Evolutionary conservation across 2,888 invertebrate species (phyloP).

Genomic region (Plemyria rubiginata): DNA sequence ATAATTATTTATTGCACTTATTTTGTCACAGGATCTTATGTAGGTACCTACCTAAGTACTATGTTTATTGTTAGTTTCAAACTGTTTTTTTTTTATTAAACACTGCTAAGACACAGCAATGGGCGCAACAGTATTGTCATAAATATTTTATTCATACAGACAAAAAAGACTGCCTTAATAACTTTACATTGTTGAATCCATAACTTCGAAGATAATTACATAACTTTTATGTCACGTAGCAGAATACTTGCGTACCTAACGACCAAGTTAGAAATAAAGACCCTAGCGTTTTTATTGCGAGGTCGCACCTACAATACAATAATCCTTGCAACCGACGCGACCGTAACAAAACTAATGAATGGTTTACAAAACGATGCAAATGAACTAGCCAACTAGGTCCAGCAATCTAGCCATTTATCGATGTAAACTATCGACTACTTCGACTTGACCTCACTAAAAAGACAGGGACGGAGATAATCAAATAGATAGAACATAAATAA

Average conservation of each 20-base stretch:
- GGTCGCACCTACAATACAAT: conserved; percentile 68
- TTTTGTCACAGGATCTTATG: too few relatives aligned
- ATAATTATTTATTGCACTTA: too few relatives aligned
- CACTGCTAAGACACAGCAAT: too few relatives aligned
- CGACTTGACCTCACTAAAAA: conserved; percentile 57
- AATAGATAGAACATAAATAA: conserved; percentile 51
- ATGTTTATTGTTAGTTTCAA: too few relatives aligned
- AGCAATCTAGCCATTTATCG: conserved; percentile 55
- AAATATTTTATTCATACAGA: too few relatives aligned
- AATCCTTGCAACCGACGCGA: conserved; percentile 68
- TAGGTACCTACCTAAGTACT: too few relatives aligned
- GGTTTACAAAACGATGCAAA: conserved; percentile 73
- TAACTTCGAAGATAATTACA: conserved; percentile 9
- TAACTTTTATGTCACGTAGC: conserved; percentile 25
- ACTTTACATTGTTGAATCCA: background rate
- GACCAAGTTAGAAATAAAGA: conserved; percentile 16
- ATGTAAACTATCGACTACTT: conserved; percentile 61
- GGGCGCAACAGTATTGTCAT: too few relatives aligned
- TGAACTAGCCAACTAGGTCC: conserved; percentile 59
- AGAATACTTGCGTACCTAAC: conserved; percentile 19
- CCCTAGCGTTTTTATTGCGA: conserved; percentile 44
- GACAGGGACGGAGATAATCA: conserved; percentile 48
- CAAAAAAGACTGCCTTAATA: background rate
- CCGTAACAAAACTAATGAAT: conserved; percentile 74
- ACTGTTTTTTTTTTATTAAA: background rate